Conservation (phyloP, 2,797 vertebrate species). For the Pangasius sanitwongsei region DNA sequence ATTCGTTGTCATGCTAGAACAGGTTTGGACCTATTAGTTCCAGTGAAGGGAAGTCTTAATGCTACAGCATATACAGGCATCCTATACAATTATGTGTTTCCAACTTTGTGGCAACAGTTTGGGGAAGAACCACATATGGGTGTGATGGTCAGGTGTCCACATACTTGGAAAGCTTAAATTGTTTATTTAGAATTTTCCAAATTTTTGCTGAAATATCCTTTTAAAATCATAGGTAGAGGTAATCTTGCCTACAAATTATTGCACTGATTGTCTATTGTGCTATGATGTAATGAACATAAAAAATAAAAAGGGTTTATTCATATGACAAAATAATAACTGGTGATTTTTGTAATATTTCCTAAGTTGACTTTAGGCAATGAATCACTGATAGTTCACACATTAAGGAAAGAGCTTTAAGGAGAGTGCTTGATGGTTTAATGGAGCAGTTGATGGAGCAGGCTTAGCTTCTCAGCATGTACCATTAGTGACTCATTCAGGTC, state of each 20-base stretch:
- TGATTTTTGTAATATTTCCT: background rate
- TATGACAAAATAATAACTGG: background rate
- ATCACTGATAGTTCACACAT: background rate
- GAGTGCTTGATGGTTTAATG: background rate
- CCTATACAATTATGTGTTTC: background rate
- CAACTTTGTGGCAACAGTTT: background rate
- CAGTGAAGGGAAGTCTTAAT: background rate
- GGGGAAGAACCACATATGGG: background rate
- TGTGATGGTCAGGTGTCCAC: too few species aligned
- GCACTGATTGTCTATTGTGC: background rate
- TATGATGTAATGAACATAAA: background rate
- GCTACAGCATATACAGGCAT: background rate
- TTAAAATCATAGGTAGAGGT: background rate
- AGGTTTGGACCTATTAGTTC: too few species aligned
- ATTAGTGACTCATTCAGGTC: background rate
- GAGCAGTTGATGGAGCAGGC: background rate
- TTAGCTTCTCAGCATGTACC: constrained; percentile 7
- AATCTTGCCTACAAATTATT: background rate
- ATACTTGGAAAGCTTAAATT: background rate
- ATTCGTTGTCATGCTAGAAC: background rate
- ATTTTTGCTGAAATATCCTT: background rate
- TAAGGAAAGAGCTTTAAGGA: background rate
- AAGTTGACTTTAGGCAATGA: background rate
- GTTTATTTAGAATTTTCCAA: too few species aligned
- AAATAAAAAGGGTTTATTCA: background rate